Percentiles rank a stretch among this genome's conserved stretches.
Evolutionary conservation across 2,888 invertebrate genomes (phyloP).

Genomic region (Polia nebulosa): DNA sequence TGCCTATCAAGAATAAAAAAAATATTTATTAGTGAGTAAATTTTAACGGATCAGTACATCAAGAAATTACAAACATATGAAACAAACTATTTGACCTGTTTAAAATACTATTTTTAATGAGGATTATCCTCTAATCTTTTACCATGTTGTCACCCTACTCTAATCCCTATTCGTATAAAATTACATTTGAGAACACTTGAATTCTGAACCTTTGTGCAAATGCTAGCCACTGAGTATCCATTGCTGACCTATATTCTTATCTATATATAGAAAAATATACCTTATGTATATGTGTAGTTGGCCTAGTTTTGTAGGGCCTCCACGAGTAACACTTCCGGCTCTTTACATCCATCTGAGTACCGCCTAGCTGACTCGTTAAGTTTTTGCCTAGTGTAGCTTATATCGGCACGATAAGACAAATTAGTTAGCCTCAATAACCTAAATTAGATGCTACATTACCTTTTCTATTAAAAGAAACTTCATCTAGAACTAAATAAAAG

Average conservation of each 20-base stretch:
- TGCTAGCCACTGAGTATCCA: constrained; percentile 21
- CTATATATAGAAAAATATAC: constrained; percentile 5
- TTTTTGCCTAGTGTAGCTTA: too few relatives aligned
- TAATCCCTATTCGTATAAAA: constrained; percentile 65
- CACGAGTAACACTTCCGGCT: neutral
- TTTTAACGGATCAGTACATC: too few relatives aligned
- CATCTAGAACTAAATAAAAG: too few relatives aligned
- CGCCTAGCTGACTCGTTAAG: neutral
- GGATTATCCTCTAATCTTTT: neutral
- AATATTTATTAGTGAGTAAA: too few relatives aligned
- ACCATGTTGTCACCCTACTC: constrained; percentile 24
- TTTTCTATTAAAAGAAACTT: too few relatives aligned
- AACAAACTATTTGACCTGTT: too few relatives aligned
- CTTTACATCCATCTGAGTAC: neutral
- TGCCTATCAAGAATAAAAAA: too few relatives aligned
- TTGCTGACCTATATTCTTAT: constrained; percentile 47
- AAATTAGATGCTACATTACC: too few relatives aligned
- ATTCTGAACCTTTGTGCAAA: constrained; percentile 52
- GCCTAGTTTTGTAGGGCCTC: constrained; percentile 5
- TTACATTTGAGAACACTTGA: constrained; percentile 61
- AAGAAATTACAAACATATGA: too few relatives aligned
- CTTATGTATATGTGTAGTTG: neutral
- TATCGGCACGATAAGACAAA: neutral
- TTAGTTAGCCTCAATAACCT: too few relatives aligned
- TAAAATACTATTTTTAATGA: too few relatives aligned